A percentile compares a stretch with the other conserved stretches of the same genome.
These are phyloP conservation scores for Mylabris sibirica DNA, from an alignment of 2,888 invertebrate genomes.

Conservation along the genomic window DNA sequence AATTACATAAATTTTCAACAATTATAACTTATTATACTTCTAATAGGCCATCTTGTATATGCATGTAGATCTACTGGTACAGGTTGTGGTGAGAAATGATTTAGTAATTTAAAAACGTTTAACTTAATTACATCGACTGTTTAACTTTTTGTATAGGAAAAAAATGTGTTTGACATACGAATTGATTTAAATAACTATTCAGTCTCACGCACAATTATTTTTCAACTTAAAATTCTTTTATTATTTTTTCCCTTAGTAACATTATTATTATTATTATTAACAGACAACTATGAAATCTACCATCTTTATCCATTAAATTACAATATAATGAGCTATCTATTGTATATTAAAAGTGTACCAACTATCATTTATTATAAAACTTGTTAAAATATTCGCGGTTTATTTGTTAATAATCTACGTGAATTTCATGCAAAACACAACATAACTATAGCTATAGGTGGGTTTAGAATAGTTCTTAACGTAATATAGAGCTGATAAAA, in stretches of 20 bases:
- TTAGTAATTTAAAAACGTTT: slow-evolving; percentile 36
- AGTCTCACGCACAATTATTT: slow-evolving; percentile 31
- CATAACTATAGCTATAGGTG: not conserved
- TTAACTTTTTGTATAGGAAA: slow-evolving; percentile 25
- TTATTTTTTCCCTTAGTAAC: not conserved
- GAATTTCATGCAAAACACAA: not conserved
- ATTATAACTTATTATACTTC: slow-evolving; percentile 15
- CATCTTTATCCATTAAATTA: not conserved
- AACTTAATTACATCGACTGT: slow-evolving; percentile 32
- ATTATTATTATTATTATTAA: not conserved
- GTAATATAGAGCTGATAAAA: slow-evolving; percentile 1
- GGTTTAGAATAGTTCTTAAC: not conserved
- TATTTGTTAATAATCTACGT: not conserved
- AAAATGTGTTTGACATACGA: slow-evolving; percentile 29
- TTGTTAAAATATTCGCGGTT: not conserved
- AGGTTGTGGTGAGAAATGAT: slow-evolving; percentile 27
- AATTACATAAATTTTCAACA: slow-evolving; percentile 5
- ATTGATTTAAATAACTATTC: slow-evolving; percentile 35
- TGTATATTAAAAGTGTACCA: not conserved
- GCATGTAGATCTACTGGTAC: slow-evolving; percentile 18
- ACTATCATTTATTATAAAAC: not conserved
- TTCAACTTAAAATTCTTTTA: not conserved
- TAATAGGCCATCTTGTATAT: not conserved
- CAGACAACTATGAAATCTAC: not conserved
- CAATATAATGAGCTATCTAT: not conserved